phyloP scores from a whole-genome alignment of 2,797 vertebrate species.

The Eupleurogrammus muticus region DNA sequence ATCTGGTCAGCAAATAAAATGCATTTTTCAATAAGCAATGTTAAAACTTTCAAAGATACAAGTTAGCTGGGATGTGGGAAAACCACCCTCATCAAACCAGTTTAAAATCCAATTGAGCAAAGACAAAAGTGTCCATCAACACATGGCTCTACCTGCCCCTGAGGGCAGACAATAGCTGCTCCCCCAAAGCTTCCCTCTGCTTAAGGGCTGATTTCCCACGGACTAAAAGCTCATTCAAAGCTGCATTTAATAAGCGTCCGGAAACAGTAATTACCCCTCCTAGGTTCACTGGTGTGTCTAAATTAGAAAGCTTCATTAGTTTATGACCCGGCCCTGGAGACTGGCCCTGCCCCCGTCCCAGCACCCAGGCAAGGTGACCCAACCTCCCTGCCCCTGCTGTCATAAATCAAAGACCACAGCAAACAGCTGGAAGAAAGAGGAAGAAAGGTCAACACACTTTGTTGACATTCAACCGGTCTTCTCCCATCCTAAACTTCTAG shows the following conservation, averaged over 20 bases:
- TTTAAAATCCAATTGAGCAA: constrained; percentile 68
- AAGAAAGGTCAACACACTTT: constrained; percentile 84
- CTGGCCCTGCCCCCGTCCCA: constrained; percentile 64
- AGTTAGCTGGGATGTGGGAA: constrained; percentile 40
- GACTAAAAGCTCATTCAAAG: constrained; percentile 78
- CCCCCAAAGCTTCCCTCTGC: constrained; percentile 69
- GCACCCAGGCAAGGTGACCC: constrained; percentile 77
- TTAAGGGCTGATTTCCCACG: constrained; percentile 78
- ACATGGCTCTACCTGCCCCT: constrained; percentile 74
- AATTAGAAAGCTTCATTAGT: constrained; percentile 88
- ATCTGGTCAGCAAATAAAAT: background rate
- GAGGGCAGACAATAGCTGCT: constrained; percentile 68
- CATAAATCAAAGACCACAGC: constrained; percentile 78
- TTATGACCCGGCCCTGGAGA: constrained; percentile 82
- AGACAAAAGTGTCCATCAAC: constrained; percentile 76
- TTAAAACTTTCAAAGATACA: background rate
- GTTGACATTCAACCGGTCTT: constrained; percentile 78
- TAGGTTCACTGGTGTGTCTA: constrained; percentile 81
- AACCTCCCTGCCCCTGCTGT: constrained; percentile 68
- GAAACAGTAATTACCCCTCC: constrained; percentile 85
- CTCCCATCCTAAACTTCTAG: constrained; percentile 44
- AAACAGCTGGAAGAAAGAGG: constrained; percentile 79
- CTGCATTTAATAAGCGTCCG: constrained; percentile 85
- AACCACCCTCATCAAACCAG: constrained; percentile 56
- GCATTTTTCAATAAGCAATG: background rate